Conservation (phyloP, 1,140 invertebrate species). For the Ceratitis capitata region DNA sequence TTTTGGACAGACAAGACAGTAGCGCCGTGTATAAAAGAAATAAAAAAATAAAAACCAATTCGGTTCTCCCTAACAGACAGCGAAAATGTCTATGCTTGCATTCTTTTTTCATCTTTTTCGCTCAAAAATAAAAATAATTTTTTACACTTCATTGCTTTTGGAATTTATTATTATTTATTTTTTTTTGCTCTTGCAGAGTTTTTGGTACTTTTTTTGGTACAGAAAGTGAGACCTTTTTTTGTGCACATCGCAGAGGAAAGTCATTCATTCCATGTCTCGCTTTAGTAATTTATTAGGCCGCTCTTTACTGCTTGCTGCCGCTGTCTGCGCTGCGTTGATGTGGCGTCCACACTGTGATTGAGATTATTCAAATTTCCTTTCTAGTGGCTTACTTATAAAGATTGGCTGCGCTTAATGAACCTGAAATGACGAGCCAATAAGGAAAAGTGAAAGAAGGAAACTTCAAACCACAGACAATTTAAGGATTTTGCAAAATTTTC, state of each 20-base stretch:
- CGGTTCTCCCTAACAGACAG: no score
- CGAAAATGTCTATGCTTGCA: not conserved
- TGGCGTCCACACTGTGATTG: no score
- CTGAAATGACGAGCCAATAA: conserved; percentile 20
- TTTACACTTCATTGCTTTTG: not conserved
- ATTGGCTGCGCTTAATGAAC: conserved; percentile 19
- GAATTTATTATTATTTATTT: no score
- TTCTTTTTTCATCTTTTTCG: not conserved
- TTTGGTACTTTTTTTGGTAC: no score
- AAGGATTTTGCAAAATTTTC: conserved; percentile 34
- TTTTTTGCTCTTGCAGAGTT: not conserved
- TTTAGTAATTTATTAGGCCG: conserved; percentile 15
- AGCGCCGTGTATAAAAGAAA: no score
- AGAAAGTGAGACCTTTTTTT: not conserved
- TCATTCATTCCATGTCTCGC: not conserved
- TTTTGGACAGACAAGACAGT: not conserved
- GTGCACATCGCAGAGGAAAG: not conserved
- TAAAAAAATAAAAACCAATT: not conserved
- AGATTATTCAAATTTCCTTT: conserved; percentile 1
- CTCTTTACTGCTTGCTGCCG: not conserved
- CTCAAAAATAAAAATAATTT: not conserved
- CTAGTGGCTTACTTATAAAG: not conserved
- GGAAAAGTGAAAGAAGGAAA: no score
- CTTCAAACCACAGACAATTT: not conserved
- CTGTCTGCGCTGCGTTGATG: not conserved